Conservation (phyloP, 2,113 vertebrate genomes). For the Gasterosteus aculeatus region DNA sequence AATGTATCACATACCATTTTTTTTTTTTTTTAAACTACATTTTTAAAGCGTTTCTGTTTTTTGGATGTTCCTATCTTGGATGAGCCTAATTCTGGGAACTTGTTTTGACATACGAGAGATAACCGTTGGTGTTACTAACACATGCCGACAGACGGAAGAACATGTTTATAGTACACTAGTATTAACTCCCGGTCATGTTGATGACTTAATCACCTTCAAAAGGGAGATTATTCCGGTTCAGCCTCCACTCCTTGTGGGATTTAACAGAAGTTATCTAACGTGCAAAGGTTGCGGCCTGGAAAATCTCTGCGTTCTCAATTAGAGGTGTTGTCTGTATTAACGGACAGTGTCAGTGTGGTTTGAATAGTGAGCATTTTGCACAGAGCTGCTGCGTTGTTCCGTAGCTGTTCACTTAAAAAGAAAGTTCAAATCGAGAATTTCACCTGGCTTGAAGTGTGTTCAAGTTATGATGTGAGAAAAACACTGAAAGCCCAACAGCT, state of each 20-base stretch:
- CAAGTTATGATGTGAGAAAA: neutral
- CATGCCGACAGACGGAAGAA: slow-evolving; percentile 19
- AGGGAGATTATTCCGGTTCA: slow-evolving; percentile 27
- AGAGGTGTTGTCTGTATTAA: neutral
- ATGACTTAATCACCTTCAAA: slow-evolving; percentile 32
- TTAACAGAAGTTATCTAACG: slow-evolving; percentile 9
- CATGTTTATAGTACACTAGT: slow-evolving; percentile 67
- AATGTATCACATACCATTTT: too few relatives aligned
- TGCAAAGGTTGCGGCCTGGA: neutral
- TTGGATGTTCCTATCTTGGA: slow-evolving; percentile 3
- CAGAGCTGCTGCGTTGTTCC: slow-evolving; percentile 1
- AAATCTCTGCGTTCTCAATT: neutral
- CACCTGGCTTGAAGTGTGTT: neutral
- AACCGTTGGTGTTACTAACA: slow-evolving; percentile 35
- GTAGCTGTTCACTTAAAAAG: neutral
- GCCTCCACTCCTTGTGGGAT: neutral
- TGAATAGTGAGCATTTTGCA: neutral
- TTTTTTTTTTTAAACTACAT: too few relatives aligned
- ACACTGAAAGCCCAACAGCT: neutral
- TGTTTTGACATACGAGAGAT: slow-evolving; percentile 48
- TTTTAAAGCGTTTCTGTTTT: neutral
- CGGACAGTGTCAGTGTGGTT: neutral
- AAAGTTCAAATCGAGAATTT: neutral
- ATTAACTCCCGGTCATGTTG: slow-evolving; percentile 54
- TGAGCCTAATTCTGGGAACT: slow-evolving; percentile 17